A percentile compares a stretch with the other conserved stretches of the same genome.
Conservation (phyloP, 2,797 vertebrate genomes). For the Peromyscus aztecus region DNA sequence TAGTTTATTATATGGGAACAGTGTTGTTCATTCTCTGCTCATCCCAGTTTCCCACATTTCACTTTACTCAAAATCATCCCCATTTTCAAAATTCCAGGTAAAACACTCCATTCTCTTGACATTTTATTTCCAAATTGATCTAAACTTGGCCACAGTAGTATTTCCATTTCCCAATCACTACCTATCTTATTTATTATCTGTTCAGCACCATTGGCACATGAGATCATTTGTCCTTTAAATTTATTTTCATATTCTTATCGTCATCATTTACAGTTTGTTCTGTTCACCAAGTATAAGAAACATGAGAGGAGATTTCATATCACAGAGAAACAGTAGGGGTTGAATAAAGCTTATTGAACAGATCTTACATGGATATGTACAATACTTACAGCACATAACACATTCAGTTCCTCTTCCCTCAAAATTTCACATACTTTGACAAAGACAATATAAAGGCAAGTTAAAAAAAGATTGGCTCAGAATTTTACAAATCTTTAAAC, state of each 20-base stretch:
- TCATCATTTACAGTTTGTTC: background rate
- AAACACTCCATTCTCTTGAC: background rate
- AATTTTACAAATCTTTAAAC: conserved; percentile 1
- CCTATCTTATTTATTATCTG: background rate
- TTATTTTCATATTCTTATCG: background rate
- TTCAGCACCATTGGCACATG: background rate
- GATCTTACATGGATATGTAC: background rate
- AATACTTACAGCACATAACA: background rate
- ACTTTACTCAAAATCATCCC: background rate
- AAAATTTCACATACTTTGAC: background rate
- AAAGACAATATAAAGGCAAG: background rate
- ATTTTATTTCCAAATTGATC: conserved; percentile 2
- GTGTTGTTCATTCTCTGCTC: background rate
- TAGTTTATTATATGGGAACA: background rate
- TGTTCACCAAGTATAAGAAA: background rate
- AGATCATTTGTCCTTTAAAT: background rate
- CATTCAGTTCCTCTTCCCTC: background rate
- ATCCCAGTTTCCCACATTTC: background rate
- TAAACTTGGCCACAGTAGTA: background rate
- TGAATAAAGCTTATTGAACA: background rate
- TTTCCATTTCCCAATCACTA: background rate
- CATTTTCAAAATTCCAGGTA: background rate
- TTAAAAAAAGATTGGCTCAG: background rate
- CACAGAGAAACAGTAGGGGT: background rate
- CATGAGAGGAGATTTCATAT: background rate